Evolutionary conservation across 64 coral and sea anemone genomes (phyloP), one percentile per base, ranked within the genome.

Genomic region (Montipora capricornis): DNA sequence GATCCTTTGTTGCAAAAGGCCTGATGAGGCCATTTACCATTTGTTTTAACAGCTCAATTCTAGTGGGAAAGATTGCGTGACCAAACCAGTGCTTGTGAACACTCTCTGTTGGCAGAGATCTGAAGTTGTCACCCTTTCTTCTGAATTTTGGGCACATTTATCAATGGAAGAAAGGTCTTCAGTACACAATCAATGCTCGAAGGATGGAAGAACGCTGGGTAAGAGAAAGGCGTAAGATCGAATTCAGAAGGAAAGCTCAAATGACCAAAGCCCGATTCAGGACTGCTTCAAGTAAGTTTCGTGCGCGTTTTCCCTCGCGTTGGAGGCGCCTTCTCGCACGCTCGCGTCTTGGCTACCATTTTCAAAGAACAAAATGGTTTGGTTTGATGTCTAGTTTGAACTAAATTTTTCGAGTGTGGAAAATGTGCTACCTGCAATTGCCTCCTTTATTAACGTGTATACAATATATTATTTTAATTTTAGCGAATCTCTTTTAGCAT

Each of bases 71-170:
- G 47, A 86, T 24, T 44, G n/a, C 19, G 44, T 73, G 20, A 87
- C 44, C 8, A 98, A 92, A 73, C 94, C 97, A 64, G 80, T 99
- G 12, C 73, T 94, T 67, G 48, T 99, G 6, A 99, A 99, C 55
- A 96, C 98, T 0, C 88, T 96, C 47, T 77, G 89, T 24, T 96
- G 92, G 95, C 83, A 67, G 45, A 88, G 98, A 76, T 19, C 47
- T 16, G 98, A 99, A 76, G 76, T 96, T 58, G 95, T 87, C 13
- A 2, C 75, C 15, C 37, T 99, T 86, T 68, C 95, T 11, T 69
- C 75, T 53, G 71, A 67, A 55, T 58, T 91, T 16, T 88, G 91
- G 78, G 82, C 91, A 14, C 50, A 44, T 1, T 74, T 94, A 80
- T 76, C 95, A 2, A 53, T 66, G 24, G 45, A 94, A 62, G 95